A percentile compares a stretch with the other conserved stretches of the same genome.
Evolutionary conservation across 2,888 invertebrate genomes (phyloP).

Genomic region (Megaustenia siamemsis): DNA sequence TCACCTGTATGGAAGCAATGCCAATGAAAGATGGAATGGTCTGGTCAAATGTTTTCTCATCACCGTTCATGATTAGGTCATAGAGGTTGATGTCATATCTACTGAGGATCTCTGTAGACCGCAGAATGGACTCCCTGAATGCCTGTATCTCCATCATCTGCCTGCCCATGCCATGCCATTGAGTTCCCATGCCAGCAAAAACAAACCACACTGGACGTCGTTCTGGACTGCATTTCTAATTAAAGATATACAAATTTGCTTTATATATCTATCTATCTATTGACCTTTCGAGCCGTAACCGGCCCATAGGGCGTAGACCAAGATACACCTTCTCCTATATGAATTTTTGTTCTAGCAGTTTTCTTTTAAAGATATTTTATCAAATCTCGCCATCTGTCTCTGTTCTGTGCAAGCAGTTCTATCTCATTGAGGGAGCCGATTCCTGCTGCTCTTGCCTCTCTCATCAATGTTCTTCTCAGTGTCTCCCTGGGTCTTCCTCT

Average conservation of each 20-base stretch:
- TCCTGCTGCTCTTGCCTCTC: too few relatives aligned
- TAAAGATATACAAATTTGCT: background rate
- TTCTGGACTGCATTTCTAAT: conserved; percentile 80
- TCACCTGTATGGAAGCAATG: conserved; percentile 94
- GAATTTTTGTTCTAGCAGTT: too few relatives aligned
- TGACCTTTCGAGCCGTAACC: too few relatives aligned
- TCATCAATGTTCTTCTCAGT: too few relatives aligned
- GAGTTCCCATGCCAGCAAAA: conserved; percentile 98
- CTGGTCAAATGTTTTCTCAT: conserved; percentile 89
- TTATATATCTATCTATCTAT: too few relatives aligned
- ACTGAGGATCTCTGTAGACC: conserved; percentile 88
- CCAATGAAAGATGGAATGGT: conserved; percentile 94
- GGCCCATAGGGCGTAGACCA: too few relatives aligned
- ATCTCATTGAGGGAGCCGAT: too few relatives aligned
- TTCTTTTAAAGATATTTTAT: too few relatives aligned
- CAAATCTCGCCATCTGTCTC: too few relatives aligned
- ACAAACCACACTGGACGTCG: conserved; percentile 93
- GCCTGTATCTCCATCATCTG: conserved; percentile 90
- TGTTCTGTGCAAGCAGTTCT: too few relatives aligned
- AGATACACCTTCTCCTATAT: background rate
- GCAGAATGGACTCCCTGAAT: conserved; percentile 89
- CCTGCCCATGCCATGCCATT: conserved; percentile 97
- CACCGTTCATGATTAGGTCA: conserved; percentile 88
- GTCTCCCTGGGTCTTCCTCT: too few relatives aligned
- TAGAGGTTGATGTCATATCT: conserved; percentile 91